Evolutionary conservation across 2,113 vertebrate genomes (phyloP), one percentile per base, ranked within the genome.

Genomic region (Recurvirostra avosetta): DNA sequence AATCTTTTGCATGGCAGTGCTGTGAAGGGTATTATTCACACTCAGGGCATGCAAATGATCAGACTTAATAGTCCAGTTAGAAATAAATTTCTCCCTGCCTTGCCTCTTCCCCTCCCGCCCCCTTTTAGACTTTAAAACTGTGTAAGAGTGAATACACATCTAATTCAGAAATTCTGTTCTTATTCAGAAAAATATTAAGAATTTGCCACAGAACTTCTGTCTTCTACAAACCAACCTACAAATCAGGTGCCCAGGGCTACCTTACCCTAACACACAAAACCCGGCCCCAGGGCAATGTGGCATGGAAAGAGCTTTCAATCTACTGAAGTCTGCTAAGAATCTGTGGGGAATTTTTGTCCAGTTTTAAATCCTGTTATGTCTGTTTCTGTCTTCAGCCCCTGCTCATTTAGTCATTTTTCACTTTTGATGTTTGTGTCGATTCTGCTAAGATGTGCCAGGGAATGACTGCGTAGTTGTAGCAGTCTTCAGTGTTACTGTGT

Each of bases 71-170:
- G 2, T 19, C 27, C 14, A 52, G 16, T 36, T 40, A 70, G 6
- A 66, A 88, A 79, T 29, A 49, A 62, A 19, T 75, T 70, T 78
- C 9, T 78, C 6, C 5, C 4, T 1, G 0, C 4, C 5, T 65
- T 62, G 11, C 14, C n/a, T 61, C n/a, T 59, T 59, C 7, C 2
- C 11, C 3, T 13, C 22, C 11, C 1, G 0, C 3, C 8, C 13
- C 1, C 14, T 50, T 81, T 72, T 29, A 65, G 36, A 38, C 16
- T 75, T 85, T 23, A 43, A 65, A 88, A 53, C 15, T 15, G 3
- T n/a, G 4, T 73, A 50, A 80, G n/a, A 62, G 6, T 47, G 5
- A 83, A 43, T 52, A 16, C 3, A 59, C 43, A 43, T 47, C 6
- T 75, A 70, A 87, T 7, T 0, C 9, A 74, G 26, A 73, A 84